A percentile compares a stretch with the other conserved stretches of the same genome.
Evolutionary conservation across 1,140 invertebrate species (phyloP).

Genomic region (Drosophila oshimai): DNA sequence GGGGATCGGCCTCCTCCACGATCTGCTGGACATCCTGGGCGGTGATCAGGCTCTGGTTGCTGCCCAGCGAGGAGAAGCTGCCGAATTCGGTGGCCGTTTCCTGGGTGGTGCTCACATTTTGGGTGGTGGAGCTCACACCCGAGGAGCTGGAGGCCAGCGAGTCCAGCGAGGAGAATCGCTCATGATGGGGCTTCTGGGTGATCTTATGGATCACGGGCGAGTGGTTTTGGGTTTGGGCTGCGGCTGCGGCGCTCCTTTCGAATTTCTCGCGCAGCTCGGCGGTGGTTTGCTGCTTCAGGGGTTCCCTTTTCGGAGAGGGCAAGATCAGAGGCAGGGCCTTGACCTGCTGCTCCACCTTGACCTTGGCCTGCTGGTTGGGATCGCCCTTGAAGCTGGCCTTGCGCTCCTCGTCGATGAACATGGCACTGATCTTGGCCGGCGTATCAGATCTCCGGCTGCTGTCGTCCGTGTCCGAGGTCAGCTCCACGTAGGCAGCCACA

Average conservation of each 20-base stretch:
- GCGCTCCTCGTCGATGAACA: slow-evolving; percentile 82
- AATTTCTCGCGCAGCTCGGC: slow-evolving; percentile 79
- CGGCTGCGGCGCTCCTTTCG: slow-evolving; percentile 56
- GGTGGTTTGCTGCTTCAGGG: slow-evolving; percentile 54
- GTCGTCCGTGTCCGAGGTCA: slow-evolving; percentile 81
- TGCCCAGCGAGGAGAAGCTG: slow-evolving; percentile 81
- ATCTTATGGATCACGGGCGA: slow-evolving; percentile 20
- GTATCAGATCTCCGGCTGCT: slow-evolving; percentile 78
- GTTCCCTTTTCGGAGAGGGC: slow-evolving; percentile 21
- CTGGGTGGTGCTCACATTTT: slow-evolving; percentile 76
- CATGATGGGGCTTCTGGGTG: slow-evolving; percentile 66
- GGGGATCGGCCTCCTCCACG: slow-evolving; percentile 82
- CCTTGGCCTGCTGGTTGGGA: slow-evolving; percentile 46
- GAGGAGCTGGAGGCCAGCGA: slow-evolving; percentile 80
- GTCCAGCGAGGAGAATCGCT: slow-evolving; percentile 80
- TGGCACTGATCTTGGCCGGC: slow-evolving; percentile 81
- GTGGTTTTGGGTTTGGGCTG: slow-evolving; percentile 27
- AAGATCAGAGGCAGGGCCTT: slow-evolving; percentile 31
- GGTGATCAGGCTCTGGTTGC: slow-evolving; percentile 82
- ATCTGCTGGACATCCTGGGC: slow-evolving; percentile 82
- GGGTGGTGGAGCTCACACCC: slow-evolving; percentile 77
- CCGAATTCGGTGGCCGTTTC: slow-evolving; percentile 80
- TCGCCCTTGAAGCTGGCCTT: slow-evolving; percentile 82
- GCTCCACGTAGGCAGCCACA: slow-evolving; percentile 81
- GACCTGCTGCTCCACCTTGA: slow-evolving; percentile 42